Conservation (phyloP, 2,113 vertebrate genomes). For the Caranx melampygus region DNA sequence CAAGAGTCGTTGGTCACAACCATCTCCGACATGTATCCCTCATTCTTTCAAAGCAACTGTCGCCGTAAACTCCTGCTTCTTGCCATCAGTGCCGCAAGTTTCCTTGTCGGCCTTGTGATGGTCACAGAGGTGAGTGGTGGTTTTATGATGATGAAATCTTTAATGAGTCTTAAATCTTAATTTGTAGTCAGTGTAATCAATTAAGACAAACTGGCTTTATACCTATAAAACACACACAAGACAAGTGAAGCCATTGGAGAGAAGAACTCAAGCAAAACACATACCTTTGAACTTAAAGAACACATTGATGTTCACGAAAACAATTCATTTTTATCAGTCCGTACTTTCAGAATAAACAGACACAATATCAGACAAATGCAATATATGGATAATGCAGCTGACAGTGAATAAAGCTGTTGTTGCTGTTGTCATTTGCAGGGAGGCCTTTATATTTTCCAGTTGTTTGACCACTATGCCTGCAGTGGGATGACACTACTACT, state of each 20-base stretch:
- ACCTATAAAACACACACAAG: background rate
- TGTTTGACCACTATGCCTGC: conserved; percentile 95
- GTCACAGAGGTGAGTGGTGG: conserved; percentile 80
- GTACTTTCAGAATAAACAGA: background rate
- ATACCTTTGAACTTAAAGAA: background rate
- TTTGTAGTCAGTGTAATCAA: background rate
- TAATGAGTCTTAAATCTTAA: background rate
- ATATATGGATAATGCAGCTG: background rate
- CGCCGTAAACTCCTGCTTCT: conserved; percentile 83
- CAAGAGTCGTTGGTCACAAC: conserved; percentile 82
- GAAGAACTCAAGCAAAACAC: background rate
- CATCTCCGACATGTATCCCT: conserved; percentile 83
- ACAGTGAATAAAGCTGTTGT: background rate
- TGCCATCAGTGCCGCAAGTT: conserved; percentile 74
- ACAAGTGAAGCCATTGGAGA: background rate
- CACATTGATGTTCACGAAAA: background rate
- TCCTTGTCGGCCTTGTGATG: conserved; percentile 82
- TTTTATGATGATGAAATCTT: background rate
- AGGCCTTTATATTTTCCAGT: conserved; percentile 95
- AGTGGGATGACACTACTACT: conserved; percentile 91
- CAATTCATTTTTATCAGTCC: background rate
- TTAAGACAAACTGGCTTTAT: too few relatives aligned
- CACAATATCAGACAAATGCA: background rate
- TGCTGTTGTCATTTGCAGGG: conserved; percentile 81
- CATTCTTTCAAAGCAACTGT: conserved; percentile 72